A percentile compares a stretch with the other conserved stretches of the same genome.
Conservation (phyloP, 1,140 invertebrate genomes). For the Leptopilina boulardi region DNA sequence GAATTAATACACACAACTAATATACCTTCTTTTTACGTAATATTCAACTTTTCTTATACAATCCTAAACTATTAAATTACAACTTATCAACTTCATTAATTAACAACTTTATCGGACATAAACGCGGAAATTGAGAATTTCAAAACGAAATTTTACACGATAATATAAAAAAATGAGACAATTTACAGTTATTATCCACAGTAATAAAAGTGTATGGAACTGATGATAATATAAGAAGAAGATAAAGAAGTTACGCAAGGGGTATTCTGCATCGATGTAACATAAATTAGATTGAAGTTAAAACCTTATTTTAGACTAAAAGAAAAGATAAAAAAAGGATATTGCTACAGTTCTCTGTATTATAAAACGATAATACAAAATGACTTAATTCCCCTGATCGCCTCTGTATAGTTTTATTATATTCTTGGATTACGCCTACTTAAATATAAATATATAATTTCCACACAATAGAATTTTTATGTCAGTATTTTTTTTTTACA, state of each 20-base stretch:
- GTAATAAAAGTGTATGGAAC: neutral
- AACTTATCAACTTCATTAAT: conserved; percentile 20
- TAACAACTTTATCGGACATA: neutral
- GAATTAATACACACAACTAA: neutral
- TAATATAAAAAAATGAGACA: neutral
- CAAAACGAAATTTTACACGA: neutral
- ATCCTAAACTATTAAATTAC: neutral
- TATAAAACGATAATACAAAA: conserved; percentile 18
- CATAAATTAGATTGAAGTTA: neutral
- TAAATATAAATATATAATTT: neutral
- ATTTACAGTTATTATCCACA: conserved; percentile 3
- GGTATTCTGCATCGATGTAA: neutral
- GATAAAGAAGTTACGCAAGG: conserved; percentile 7
- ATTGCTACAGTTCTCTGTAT: conserved; percentile 14
- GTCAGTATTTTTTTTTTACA: no score
- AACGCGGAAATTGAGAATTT: conserved; percentile 4
- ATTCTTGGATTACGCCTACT: neutral
- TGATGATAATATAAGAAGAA: conserved; percentile 8
- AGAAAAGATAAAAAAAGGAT: neutral
- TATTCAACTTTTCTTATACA: neutral
- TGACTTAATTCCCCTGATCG: neutral
- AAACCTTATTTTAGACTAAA: neutral
- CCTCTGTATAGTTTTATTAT: neutral
- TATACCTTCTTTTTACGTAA: neutral
- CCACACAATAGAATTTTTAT: no score